Base-by-base conservation (phyloP, 1,140 invertebrate species). In the Drosophila pectinifera region DNA sequence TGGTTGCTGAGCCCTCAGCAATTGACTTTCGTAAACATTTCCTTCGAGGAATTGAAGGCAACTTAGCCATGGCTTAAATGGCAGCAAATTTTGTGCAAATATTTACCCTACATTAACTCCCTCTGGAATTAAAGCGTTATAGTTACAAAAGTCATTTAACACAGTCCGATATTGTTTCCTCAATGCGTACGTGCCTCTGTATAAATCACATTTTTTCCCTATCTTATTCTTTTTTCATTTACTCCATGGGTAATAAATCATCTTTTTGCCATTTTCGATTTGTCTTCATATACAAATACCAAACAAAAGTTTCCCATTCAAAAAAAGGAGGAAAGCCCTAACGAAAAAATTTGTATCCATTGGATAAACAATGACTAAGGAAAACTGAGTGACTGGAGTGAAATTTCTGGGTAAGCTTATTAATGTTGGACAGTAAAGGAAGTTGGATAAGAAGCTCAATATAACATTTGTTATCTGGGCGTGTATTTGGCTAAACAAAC, bases 221-320 rank as follows among this genome's bases (percentile, higher is more conserved):
- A 39, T 26, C 20, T 14, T 63, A 48, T 34, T 63, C 28, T 26
- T 73, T 70, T 63, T 42, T 56, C 51, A 57, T 75, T 34, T 39
- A 61, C 55, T 51, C 43, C 38, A 20, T 34, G 46, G 61, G 61
- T 45, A 65, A 75, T 75, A 75, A 75, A 75, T 75, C 72, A 75
- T 75, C 62, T 75, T 75, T 75, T 75, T 67, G 53, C 54, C 64
- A 69, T 42, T 57, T 75, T 67, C 61, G 73, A 75, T 75, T 75
- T 75, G 51, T 75, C 73, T 75, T 75, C 53, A 41, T 70, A 69
- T 69, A 70, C 64, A 70, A 70, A 70, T 69, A 13, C 46, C 39
- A 59, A 75, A 75, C 72, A 75, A 56, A 75, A 73, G 55, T 73
- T 73, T 73, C 14, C 26, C 28, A 36, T 42, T 39, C 34, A 55